phyloP scores from a whole-genome alignment of 2,888 invertebrate genomes.

The Macrosiphum euphorbiae region DNA sequence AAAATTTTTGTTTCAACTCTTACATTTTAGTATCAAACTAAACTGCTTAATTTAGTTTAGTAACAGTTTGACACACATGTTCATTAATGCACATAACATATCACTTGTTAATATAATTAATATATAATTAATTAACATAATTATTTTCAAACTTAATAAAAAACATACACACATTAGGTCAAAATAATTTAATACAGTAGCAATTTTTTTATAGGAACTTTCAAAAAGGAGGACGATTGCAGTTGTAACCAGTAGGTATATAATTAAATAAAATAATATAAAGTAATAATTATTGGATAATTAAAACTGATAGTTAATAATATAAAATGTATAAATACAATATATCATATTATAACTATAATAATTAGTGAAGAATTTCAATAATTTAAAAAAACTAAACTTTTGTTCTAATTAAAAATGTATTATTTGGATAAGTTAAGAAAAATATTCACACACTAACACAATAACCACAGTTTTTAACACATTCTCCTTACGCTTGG shows the following conservation, averaged over 20 bases:
- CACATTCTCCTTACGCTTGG: slow-evolving; percentile 77
- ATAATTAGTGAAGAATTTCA: neutral
- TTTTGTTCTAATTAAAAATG: neutral
- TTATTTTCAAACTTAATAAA: neutral
- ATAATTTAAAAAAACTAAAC: neutral
- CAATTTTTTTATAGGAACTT: neutral
- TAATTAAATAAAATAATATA: neutral
- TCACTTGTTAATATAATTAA: neutral
- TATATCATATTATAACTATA: neutral
- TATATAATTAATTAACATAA: neutral
- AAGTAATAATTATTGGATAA: neutral
- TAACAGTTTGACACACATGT: neutral
- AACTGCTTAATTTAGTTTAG: neutral
- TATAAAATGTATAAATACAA: neutral
- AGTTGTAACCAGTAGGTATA: neutral
- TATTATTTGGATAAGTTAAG: slow-evolving; percentile 31
- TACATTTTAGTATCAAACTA: neutral
- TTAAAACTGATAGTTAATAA: too few species aligned
- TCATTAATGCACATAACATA: slow-evolving; percentile 12
- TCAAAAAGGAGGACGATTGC: neutral
- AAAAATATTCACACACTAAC: slow-evolving; percentile 46
- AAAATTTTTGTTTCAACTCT: neutral
- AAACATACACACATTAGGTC: neutral
- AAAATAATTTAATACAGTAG: neutral
- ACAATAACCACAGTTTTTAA: slow-evolving; percentile 48